Evolutionary conservation across 1,140 invertebrate species (phyloP).

Genomic region (Mya arenaria): DNA sequence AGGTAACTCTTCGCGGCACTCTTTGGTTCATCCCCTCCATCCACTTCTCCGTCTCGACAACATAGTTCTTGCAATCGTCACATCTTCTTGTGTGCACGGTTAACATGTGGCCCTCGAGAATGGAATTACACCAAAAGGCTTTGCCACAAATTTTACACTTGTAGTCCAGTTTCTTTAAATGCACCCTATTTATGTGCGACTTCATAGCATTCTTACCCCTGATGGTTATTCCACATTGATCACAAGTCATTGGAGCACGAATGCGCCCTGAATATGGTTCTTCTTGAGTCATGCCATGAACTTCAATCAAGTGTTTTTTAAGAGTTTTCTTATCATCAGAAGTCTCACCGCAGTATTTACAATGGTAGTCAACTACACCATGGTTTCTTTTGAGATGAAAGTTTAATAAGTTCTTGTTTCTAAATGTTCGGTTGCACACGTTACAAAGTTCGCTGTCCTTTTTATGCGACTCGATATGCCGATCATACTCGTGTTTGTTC

Average conservation of each 20-base stretch:
- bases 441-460: too few relatives aligned
- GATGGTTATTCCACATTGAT: conserved; percentile 5
- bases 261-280: background rate
- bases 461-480: too few relatives aligned
- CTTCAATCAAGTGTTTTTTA: too few relatives aligned
- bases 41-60: conserved; percentile 36
- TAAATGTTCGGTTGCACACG: too few relatives aligned
- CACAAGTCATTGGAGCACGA: background rate
- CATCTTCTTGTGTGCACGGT: conserved; percentile 30
- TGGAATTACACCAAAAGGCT: conserved; percentile 13
- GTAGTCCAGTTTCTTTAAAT: conserved; percentile 6
- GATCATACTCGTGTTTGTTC: too few relatives aligned
- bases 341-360: too few relatives aligned
- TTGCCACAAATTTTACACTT: conserved; percentile 18
- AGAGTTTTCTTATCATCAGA: too few relatives aligned
- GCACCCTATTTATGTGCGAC: conserved; percentile 5
- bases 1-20: background rate
- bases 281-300: background rate
- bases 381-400: too few relatives aligned
- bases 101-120: conserved; percentile 17
- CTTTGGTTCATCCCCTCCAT: background rate
- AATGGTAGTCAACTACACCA: too few relatives aligned
- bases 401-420: too few relatives aligned
- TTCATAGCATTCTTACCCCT: conserved; percentile 6
- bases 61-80: conserved; percentile 21